A percentile compares a stretch with the other conserved stretches of the same genome.
phyloP scores from a whole-genome alignment of 1,140 invertebrate genomes.

The Pteromalus puparum region DNA sequence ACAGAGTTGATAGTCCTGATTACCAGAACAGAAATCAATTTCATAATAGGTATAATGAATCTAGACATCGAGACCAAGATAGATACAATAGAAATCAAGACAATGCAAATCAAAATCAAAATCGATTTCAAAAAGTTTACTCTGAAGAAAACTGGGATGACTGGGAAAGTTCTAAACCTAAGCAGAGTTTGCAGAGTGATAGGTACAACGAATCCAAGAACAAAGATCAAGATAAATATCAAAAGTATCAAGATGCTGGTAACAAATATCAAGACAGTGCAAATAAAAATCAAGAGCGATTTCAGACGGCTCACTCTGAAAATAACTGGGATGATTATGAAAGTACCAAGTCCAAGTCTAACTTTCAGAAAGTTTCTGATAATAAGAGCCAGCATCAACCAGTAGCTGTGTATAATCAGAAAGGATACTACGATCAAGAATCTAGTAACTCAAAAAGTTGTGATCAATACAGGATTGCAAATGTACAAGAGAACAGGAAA shows the following conservation, averaged over 20 bases:
- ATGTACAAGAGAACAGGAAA: slow-evolving; percentile 10
- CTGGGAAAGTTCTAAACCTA: background rate
- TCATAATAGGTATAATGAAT: background rate
- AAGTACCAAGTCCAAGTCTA: background rate
- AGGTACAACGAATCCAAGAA: background rate
- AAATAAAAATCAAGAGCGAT: background rate
- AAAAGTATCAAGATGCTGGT: background rate
- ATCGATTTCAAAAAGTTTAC: background rate
- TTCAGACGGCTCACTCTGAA: background rate
- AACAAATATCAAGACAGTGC: background rate
- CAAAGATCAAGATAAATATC: background rate
- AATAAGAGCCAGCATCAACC: slow-evolving; percentile 21
- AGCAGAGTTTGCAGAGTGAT: background rate
- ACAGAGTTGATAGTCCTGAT: background rate
- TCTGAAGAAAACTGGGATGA: background rate
- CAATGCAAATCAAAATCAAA: background rate
- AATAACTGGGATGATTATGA: background rate
- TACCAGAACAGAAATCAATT: background rate
- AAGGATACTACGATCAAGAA: background rate
- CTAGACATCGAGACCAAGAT: background rate
- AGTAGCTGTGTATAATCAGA: background rate
- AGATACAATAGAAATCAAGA: slow-evolving; percentile 6
- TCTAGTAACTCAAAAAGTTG: background rate
- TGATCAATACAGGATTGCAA: background rate
- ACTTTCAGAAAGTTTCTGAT: background rate